Conservation (phyloP, 2,888 invertebrate genomes). For the Drosophila dives region DNA sequence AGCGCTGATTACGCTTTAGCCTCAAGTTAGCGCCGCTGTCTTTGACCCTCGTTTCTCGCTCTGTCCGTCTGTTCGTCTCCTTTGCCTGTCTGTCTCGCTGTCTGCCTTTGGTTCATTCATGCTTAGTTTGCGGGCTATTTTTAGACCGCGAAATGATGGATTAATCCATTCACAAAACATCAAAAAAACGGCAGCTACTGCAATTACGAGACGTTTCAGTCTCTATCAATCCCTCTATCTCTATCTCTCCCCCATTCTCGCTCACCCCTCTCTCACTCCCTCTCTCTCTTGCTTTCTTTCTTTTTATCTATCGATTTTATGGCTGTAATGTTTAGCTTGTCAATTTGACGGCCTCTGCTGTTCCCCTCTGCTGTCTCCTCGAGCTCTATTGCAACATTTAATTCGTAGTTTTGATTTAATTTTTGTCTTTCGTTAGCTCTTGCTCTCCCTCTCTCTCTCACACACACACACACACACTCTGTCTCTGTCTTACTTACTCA, state of each 20-base stretch:
- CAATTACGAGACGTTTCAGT: constrained; percentile 56
- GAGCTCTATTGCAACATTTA: constrained; percentile 54
- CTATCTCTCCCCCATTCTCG: constrained; percentile 6
- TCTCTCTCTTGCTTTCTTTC: constrained; percentile 2
- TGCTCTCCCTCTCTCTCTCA: not conserved
- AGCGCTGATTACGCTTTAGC: constrained; percentile 73
- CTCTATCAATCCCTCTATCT: constrained; percentile 12
- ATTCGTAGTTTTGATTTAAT: constrained; percentile 77
- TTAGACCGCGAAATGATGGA: constrained; percentile 71
- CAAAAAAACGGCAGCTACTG: constrained; percentile 64
- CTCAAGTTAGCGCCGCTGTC: constrained; percentile 69
- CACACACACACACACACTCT: not conserved
- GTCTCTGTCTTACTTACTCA: not conserved
- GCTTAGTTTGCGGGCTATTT: constrained; percentile 18
- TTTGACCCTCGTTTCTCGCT: constrained; percentile 23
- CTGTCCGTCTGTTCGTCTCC: not conserved
- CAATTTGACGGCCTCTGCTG: constrained; percentile 37
- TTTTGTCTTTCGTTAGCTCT: constrained; percentile 34
- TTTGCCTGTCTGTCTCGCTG: not conserved
- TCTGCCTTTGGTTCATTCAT: constrained; percentile 51
- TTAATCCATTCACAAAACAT: constrained; percentile 74
- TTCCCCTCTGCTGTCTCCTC: constrained; percentile 4
- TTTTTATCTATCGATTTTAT: constrained; percentile 50
- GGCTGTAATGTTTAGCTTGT: constrained; percentile 38
- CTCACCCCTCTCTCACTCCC: constrained; percentile 2